Evolutionary conservation across 2,797 vertebrate genomes (phyloP), one percentile per base, ranked within the genome.

Genomic region (Heliangelus exortis): DNA sequence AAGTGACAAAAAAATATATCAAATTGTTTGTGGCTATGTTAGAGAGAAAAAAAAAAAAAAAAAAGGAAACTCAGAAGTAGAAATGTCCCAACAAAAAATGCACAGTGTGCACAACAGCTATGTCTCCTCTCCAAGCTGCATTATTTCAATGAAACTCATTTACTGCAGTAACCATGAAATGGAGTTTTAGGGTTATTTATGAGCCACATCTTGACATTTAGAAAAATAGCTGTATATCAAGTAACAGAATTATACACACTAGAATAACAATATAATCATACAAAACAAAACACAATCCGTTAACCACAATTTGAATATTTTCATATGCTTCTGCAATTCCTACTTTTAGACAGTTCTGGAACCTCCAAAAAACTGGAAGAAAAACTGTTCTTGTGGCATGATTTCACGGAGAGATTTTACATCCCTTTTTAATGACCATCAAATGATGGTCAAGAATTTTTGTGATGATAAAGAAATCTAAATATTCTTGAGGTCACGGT

Each of bases 131-230:
- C 66, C 69, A 92, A 48, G 79, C n/a, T 68, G 41, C 25, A 66
- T 84, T 90, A 93, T 73, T 79, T 43, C 82, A 87, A 6, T 90
- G 75, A 81, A 96, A 93, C 45, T 87, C 9, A 72, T 75, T 93
- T 77, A 48, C 47, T 85, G 59, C 59, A 90, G 76, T 54, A 88
- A 94, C 51, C 26, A 84, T 82, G 79, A 89, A 85, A 33, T 58
- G 48, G 41, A 86, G 22, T 95, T 95, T 69, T 71, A 90, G 59
- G 34, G 53, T 93, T 92, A 72, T 83, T 92, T 75, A 87, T 47
- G 54, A 94, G 85, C 75, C 87, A 84, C 90, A 95, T 92, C 50
- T 93, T 90, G 90, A 85, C 93, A 89, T 94, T 93, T 81, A 90
- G 71, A 80, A 91, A 92, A 94, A 96, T 82, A 96, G 74, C 47